Base-by-base conservation (phyloP, 2,113 vertebrate genomes). In the Cervus canadensis region DNA sequence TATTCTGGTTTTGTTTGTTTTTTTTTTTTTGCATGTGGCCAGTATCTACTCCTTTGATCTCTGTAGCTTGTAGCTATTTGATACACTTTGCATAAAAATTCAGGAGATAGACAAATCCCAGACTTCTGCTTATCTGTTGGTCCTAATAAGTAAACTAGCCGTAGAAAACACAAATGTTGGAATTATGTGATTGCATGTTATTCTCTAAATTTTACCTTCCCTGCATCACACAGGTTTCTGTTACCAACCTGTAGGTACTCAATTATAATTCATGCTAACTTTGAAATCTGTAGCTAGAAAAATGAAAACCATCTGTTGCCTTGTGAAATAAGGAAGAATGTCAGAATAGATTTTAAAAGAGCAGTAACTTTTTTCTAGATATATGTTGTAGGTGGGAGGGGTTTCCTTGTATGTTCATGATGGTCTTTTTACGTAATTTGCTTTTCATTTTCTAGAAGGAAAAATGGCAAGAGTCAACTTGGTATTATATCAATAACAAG, bases 361-460 rank as follows among this genome's bases (percentile, higher is more conserved):
- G 48, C 23, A 48, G 40, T 48, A 67, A 57, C 79, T 50, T 60
- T 94, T 92, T 91, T 43, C 19, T 91, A 93, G 88, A 54, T 79
- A 16, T 6, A 28, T 52, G 13, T 45, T 45, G 28, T 86, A 15
- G 21, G 17, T 43, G 19, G 48, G 30, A 85, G 30, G 16, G 56
- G 17, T 28, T 91, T 81, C 28, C 79, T 33, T 89, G 5, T 87
- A 7, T 94, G n/a, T 89, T 84, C 17, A 45, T 62, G 23, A 5
- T 89, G 60, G 52, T 67, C 74, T 87, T 83, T 76, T 62, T 36
- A 59, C 12, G 7, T 64, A 88, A 56, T 87, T 90, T 50, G 56
- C 62, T 71, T 91, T 97, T 95, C 30, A 64, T 82, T 92, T 93
- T 97, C 93, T 71, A 33, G 43, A 74, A 90, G 85, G 87, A 81